Evolutionary conservation across 2,113 vertebrate species (phyloP), one percentile per base, ranked within the genome.

Genomic region (Acinonyx jubatus): DNA sequence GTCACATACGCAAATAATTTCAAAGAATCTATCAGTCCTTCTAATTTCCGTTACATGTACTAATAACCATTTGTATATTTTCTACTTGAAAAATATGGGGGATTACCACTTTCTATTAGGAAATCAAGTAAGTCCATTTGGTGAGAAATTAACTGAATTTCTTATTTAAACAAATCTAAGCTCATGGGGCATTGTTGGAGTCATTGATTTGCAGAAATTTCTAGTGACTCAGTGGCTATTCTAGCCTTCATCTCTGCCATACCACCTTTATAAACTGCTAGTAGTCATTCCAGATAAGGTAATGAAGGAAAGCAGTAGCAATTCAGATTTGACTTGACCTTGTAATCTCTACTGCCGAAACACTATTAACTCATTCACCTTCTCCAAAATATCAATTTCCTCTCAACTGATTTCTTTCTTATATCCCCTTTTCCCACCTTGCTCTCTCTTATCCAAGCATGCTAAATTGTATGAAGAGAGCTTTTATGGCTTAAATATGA

Each of bases 51-150:
- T 95, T 84, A 61, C 4, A 57, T 52, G 25, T 65, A 25, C 29
- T 66, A 83, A 48, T 68, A 91, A 68, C 8, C 82, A 85, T 89
- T 79, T 84, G 19, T 55, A 31, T 78, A 71, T 27, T 83, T 89
- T 65, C 89, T 68, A 88, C 21, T 83, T 55, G 73, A 96, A 96
- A 93, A 91, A 82, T 84, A 84, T 81, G 2, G 41, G 38, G 10
- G 1, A 76, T 69, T 68, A 4, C 4, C 16, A 8, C 18, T 83
- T 78, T 89, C 92, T 41, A 73, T 81, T 81, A 74, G 25, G 7
- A 90, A 94, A 94, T 63, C 90, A 92, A 86, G 65, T 87, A n/a
- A 89, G 23, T 86, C 10, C 7, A 63, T 85, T n/a, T 68, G 38
- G 13, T n/a, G n/a, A 73, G 41, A n/a, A 92, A 65, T 78, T 95